Base-by-base conservation (phyloP, 2,888 invertebrate genomes). In the Reticulitermes lucifugus region DNA sequence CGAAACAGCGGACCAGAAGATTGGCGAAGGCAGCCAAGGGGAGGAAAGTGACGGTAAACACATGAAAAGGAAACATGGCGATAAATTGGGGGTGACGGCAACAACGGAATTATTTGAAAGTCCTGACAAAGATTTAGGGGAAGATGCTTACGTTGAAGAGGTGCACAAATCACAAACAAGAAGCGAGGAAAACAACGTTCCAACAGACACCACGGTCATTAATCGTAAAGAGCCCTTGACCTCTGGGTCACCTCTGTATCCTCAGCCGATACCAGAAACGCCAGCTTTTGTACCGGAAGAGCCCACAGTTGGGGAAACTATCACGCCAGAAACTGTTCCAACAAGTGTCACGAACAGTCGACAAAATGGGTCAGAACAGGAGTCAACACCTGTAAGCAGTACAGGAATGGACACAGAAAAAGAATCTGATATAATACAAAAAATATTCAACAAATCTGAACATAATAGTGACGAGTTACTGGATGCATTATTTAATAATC, bases 61-160 rank as follows among this genome's bases (percentile, higher is more conserved):
- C 18, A 25, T 3, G n/a, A 75, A 14, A 43, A 75, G 2, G 12
- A 77, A 77, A 46, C 22, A 43, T 6, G 1, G 10, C 3, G 46
- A 77, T 6, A n/a, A n/a, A 46, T 7, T 18, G 41, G 22, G 22
- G 25, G 22, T 46, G 21, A 60, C 60, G 10, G 6, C 18, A 2
- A 81, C 81, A 6, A 81, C 60, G 25, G 81, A 81, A 60, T 29
- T 18, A n/a, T 14, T 51, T 79, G 46, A 12, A 46, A 12, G 46
- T 6, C 9, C 12, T 9, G 12, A 77, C 29, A 43, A 43, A 75
- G 41, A 80, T n/a, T 41, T 41, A 59, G 22, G 14, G 6, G 81
- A 81, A 41, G 73, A 81, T 10, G 85, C 85, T 51, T n/a, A 18
- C 55, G 85, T 85, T 51, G 75, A 75, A 71, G 85, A 85, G 59